Conservation (phyloP, 1,140 invertebrate genomes). For the Diorhabda carinulata region DNA sequence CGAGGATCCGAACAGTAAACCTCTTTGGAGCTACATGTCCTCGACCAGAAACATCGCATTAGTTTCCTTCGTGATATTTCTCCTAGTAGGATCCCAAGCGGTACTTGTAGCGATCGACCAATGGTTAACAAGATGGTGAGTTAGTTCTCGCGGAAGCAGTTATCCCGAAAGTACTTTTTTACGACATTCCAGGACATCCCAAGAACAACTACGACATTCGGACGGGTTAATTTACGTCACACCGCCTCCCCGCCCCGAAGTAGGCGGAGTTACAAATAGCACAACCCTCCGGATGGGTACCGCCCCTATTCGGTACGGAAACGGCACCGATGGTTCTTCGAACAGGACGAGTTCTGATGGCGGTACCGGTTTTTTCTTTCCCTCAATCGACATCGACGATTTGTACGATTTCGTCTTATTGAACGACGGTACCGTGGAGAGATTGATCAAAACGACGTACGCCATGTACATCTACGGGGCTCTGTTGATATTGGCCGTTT, state of each 20-base stretch:
- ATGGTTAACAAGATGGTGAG: slow-evolving; percentile 72
- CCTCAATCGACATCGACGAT: too few species aligned
- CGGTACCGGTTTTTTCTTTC: too few species aligned
- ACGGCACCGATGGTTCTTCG: too few species aligned
- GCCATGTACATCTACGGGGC: background rate
- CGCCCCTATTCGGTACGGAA: too few species aligned
- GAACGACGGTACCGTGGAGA: background rate
- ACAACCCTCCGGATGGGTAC: too few species aligned
- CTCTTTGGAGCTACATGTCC: background rate
- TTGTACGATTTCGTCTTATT: too few species aligned
- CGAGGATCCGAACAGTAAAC: too few species aligned
- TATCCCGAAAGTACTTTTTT: background rate
- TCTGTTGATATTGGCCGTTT: slow-evolving; percentile 13
- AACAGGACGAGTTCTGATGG: too few species aligned
- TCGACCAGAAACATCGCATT: background rate
- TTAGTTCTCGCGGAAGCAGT: too few species aligned
- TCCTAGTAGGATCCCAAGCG: background rate
- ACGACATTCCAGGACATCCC: background rate
- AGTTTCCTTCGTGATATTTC: background rate
- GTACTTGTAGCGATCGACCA: slow-evolving; percentile 67
- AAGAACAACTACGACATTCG: slow-evolving; percentile 4
- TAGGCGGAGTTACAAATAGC: too few species aligned
- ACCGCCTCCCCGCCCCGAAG: too few species aligned
- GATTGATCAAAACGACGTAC: background rate
- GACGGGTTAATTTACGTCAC: too few species aligned